Evolutionary conservation across 2,113 vertebrate genomes (phyloP).

Genomic region (Brachyhypopomus gauderio): DNA sequence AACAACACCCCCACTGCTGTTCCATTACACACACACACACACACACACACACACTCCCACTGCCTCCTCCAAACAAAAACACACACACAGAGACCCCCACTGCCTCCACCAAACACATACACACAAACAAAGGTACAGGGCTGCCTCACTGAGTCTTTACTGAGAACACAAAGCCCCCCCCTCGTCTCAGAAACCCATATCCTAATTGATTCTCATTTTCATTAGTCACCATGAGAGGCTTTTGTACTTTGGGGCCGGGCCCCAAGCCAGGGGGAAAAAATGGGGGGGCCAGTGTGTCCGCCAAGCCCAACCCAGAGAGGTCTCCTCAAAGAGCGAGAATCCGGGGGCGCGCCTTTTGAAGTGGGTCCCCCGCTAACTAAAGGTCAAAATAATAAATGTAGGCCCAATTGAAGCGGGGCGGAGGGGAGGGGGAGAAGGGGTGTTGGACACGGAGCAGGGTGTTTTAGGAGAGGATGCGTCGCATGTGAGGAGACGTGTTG

Average conservation of each 20-base stretch:
- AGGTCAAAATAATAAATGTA: slow-evolving; percentile 86
- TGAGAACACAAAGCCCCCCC: slow-evolving; percentile 46
- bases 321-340: slow-evolving; percentile 63
- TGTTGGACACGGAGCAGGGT: slow-evolving; percentile 46
- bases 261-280: slow-evolving; percentile 62
- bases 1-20: slow-evolving; percentile 5
- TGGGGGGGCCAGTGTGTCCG: slow-evolving; percentile 65
- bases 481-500: slow-evolving; percentile 59
- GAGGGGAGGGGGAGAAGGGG: slow-evolving; percentile 51
- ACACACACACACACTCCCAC: no score
- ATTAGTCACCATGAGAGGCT: slow-evolving; percentile 66
- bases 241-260: slow-evolving; percentile 65
- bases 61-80: no score
- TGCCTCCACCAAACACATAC: no score
- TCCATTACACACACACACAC: background rate
- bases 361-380: slow-evolving; percentile 72
- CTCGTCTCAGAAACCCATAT: slow-evolving; percentile 56
- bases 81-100: no score
- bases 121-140: slow-evolving; percentile 28
- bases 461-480: slow-evolving; percentile 58
- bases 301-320: slow-evolving; percentile 67
- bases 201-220: slow-evolving; percentile 73
- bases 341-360: slow-evolving; percentile 65
- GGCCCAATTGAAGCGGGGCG: slow-evolving; percentile 74
- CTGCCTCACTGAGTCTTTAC: slow-evolving; percentile 40